phyloP scores from a whole-genome alignment of 2,113 vertebrate species.

The Aspiorhynchus laticeps region DNA sequence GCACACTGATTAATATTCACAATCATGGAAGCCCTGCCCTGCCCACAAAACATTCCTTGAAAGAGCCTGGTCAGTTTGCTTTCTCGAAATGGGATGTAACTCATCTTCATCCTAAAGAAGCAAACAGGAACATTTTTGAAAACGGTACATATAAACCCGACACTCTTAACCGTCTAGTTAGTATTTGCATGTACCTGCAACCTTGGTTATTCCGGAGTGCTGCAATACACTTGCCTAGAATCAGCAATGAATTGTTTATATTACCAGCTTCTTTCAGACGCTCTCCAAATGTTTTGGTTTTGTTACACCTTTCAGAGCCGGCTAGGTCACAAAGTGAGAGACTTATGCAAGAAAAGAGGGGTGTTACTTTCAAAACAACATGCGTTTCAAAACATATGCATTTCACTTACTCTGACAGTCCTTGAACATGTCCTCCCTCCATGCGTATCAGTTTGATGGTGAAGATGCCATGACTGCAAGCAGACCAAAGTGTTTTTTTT shows the following conservation, averaged over 20 bases:
- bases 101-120: constrained; percentile 62
- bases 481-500: constrained; percentile 28
- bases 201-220: constrained; percentile 83
- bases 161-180: not conserved
- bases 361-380: not conserved
- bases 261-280: constrained; percentile 89
- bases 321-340: constrained; percentile 90
- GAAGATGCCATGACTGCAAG: constrained; percentile 87
- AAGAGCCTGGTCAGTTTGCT: constrained; percentile 91
- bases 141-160: not conserved
- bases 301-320: constrained; percentile 89
- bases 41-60: constrained; percentile 85
- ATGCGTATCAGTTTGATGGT: constrained; percentile 83
- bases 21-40: constrained; percentile 87
- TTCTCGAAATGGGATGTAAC: constrained; percentile 86
- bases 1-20: constrained; percentile 87
- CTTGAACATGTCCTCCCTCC: constrained; percentile 65
- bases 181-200: constrained; percentile 71
- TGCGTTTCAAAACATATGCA: not conserved
- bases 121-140: not conserved
- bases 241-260: constrained; percentile 91
- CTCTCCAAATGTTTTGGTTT: constrained; percentile 85
- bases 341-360: constrained; percentile 63
- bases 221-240: constrained; percentile 88
- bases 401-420: constrained; percentile 81